Base-by-base conservation (phyloP, 2,888 invertebrate species). In the Acronicta alni region DNA sequence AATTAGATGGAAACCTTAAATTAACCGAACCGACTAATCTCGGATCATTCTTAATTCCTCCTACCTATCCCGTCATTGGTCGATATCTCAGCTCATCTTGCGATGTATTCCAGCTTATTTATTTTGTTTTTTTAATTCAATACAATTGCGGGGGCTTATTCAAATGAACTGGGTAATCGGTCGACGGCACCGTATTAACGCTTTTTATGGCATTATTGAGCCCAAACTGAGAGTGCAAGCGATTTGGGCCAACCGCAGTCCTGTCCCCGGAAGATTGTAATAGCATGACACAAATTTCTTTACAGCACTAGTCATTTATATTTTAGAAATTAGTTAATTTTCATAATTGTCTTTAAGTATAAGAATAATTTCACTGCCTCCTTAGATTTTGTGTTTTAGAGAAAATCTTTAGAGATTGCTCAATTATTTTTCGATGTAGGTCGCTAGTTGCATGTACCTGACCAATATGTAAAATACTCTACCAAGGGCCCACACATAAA, bases 81-180 rank as follows among this genome's bases (percentile, higher is more conserved):
- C 60, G 67, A 64, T 59, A 54, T 65, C 66, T 69, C 53, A 56
- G 66, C 67, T 74, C 68, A 70, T 77, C 72, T 64, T 72, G 59
- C 64, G 61, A 65, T 57, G 70, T 68, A 72, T 73, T 72, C 67
- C 58, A 64, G 44, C 20, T 58, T 46, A 15, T 67, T 81, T 76
- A 67, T 71, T 79, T 79, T 76, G 17, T 72, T 76, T 77, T 82
- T 82, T 81, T 78, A 67, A 80, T 81, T 80, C 75, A 76, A 73
- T 78, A 77, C 80, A 83, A 86, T 87, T 83, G 84, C 80, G 71
- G 81, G 78, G 83, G 84, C 79, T 88, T 89, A 89, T 88, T 87
- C 83, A 88, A 89, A 89, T 89, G 83, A 82, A 81, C 58, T 57
- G 48, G 70, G 79, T 85, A 87, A 89, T 88, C 89, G 86, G 86